Conservation (phyloP, 2,888 invertebrate species). For the Orthosia cruda region DNA sequence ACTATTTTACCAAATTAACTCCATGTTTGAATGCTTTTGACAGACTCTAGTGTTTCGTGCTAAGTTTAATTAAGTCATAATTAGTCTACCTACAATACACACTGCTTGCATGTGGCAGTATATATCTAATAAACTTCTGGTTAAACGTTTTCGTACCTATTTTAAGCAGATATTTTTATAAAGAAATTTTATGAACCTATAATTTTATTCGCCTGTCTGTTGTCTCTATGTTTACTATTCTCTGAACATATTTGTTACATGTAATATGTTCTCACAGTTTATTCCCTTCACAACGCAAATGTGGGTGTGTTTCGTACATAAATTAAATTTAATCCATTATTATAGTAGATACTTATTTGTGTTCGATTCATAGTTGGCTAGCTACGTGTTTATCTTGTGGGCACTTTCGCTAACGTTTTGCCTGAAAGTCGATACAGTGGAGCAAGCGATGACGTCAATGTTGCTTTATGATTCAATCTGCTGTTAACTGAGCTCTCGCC, state of each 20-base stretch:
- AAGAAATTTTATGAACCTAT: not conserved
- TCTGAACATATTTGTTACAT: constrained; percentile 30
- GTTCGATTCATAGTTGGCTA: constrained; percentile 67
- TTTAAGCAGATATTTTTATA: constrained; percentile 8
- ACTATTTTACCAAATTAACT: constrained; percentile 63
- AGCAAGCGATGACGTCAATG: constrained; percentile 87
- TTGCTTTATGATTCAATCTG: constrained; percentile 89
- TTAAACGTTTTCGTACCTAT: not conserved
- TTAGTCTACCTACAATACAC: constrained; percentile 14
- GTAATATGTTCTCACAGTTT: constrained; percentile 42
- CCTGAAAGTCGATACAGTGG: constrained; percentile 78
- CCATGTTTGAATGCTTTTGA: constrained; percentile 60
- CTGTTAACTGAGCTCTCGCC: constrained; percentile 84
- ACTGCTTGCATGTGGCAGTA: constrained; percentile 18
- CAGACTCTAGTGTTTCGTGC: constrained; percentile 41
- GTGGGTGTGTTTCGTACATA: constrained; percentile 56
- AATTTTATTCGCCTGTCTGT: constrained; percentile 13
- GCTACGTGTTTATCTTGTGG: constrained; percentile 74
- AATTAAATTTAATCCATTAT: constrained; percentile 66
- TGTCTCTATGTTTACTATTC: constrained; percentile 31
- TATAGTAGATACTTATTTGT: constrained; percentile 60
- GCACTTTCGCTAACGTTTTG: constrained; percentile 77
- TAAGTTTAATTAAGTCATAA: constrained; percentile 55
- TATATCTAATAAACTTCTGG: constrained; percentile 10
- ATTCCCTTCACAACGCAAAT: constrained; percentile 58